Evolutionary conservation across 2,888 invertebrate species (phyloP).

Genomic region (Atethmia centrago): DNA sequence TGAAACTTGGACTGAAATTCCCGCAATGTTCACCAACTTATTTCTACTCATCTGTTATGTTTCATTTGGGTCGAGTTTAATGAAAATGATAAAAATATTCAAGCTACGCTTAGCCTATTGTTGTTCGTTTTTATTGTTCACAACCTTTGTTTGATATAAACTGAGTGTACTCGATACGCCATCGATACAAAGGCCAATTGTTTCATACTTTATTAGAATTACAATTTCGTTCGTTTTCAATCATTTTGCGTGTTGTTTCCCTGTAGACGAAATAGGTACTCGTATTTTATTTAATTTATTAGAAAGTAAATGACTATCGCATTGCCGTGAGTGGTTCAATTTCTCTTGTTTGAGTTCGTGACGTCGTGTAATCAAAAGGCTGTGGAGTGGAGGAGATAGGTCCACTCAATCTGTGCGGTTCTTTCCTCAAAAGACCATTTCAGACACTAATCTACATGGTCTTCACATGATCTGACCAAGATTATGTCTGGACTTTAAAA

Average conservation of each 20-base stretch:
- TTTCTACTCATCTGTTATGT: constrained; percentile 73
- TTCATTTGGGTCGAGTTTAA: constrained; percentile 76
- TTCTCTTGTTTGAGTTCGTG: constrained; percentile 55
- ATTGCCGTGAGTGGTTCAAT: constrained; percentile 49
- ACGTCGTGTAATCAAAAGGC: constrained; percentile 35
- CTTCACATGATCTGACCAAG: too few relatives aligned
- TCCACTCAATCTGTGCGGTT: too few relatives aligned
- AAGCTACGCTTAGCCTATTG: constrained; percentile 61
- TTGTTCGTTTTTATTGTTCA: constrained; percentile 47
- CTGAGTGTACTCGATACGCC: constrained; percentile 12
- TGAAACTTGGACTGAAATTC: constrained; percentile 73
- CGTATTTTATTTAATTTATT: constrained; percentile 58
- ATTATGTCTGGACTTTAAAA: too few relatives aligned
- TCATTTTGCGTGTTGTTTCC: constrained; percentile 39
- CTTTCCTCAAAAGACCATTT: too few relatives aligned
- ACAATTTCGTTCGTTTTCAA: constrained; percentile 26
- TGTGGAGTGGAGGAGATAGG: too few relatives aligned
- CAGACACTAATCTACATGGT: too few relatives aligned
- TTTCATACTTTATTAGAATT: constrained; percentile 31
- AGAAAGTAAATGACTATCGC: constrained; percentile 55
- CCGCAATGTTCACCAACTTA: constrained; percentile 74
- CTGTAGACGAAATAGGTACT: constrained; percentile 53
- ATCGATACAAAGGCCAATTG: constrained; percentile 20
- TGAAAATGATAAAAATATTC: constrained; percentile 77
- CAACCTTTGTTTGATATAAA: constrained; percentile 32